These are phyloP conservation scores for Allobates femoralis DNA, from an alignment of 2,797 vertebrate genomes.

Conservation along the genomic window DNA sequence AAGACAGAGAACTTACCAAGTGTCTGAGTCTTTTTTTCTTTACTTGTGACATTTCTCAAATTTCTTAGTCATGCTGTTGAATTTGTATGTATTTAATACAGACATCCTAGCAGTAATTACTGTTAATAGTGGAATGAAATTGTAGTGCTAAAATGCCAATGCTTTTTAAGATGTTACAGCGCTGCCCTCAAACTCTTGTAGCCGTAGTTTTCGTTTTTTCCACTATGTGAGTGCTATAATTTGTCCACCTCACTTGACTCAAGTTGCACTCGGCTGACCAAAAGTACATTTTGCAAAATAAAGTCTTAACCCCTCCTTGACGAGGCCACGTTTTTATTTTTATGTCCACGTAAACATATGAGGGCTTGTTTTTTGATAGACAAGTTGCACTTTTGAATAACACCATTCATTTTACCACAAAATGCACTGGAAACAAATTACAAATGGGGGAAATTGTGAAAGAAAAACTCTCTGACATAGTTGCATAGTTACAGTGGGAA, in stretches of 20 bases:
- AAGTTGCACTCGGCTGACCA: background rate
- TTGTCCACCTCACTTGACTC: background rate
- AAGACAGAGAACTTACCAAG: conserved; percentile 14
- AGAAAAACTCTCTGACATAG: no score
- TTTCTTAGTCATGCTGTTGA: conserved; percentile 23
- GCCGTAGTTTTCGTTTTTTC: background rate
- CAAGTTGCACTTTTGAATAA: no score
- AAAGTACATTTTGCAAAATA: background rate
- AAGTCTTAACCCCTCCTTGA: no score
- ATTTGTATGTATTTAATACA: background rate
- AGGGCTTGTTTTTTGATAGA: no score
- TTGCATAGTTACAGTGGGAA: no score
- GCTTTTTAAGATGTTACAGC: background rate
- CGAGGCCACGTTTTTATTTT: no score
- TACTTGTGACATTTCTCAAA: background rate
- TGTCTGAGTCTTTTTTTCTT: conserved; percentile 6
- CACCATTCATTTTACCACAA: no score
- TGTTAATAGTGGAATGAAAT: background rate
- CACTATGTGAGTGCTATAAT: background rate
- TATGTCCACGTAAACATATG: no score
- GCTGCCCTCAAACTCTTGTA: background rate
- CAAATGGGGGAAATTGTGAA: no score
- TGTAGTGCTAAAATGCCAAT: background rate
- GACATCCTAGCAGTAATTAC: background rate
- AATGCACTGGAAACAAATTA: no score